These are phyloP conservation scores for Ramphastos sulfuratus DNA, from an alignment of 2,113 vertebrate genomes.

Conservation along the genomic window DNA sequence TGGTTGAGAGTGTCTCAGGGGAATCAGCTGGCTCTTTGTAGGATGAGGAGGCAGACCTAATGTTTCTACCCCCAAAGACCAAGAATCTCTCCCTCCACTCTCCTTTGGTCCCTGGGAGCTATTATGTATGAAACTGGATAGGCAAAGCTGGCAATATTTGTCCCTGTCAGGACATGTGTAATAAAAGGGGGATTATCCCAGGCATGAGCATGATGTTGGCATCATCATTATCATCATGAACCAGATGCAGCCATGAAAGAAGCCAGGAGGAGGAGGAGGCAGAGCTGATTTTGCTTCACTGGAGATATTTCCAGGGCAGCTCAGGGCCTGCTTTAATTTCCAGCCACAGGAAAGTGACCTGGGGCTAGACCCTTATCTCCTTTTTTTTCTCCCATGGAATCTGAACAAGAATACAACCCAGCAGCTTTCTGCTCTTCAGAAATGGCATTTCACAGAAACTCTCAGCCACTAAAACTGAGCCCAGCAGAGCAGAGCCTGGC, in stretches of 20 bases:
- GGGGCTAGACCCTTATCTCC: neutral
- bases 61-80: neutral
- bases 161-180: neutral
- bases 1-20: neutral
- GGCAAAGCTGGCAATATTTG: neutral
- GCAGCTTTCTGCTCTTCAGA: neutral
- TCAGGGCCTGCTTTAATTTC: neutral
- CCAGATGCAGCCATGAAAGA: neutral
- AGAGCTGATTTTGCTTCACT: neutral
- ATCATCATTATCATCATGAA: constrained; percentile 1
- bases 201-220: neutral
- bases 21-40: neutral
- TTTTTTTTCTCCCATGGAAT: neutral
- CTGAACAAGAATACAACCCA: neutral
- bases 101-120: neutral
- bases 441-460: neutral
- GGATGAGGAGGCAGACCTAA: neutral
- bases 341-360: neutral
- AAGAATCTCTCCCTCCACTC: neutral
- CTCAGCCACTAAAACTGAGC: neutral
- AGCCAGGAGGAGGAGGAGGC: neutral
- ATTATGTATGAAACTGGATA: neutral
- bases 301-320: neutral
- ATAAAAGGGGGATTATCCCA: constrained; percentile 24
- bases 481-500: neutral